These are phyloP conservation scores for Drosophila acutilabella DNA, from an alignment of 2,888 invertebrate species.

Conservation along the genomic window DNA sequence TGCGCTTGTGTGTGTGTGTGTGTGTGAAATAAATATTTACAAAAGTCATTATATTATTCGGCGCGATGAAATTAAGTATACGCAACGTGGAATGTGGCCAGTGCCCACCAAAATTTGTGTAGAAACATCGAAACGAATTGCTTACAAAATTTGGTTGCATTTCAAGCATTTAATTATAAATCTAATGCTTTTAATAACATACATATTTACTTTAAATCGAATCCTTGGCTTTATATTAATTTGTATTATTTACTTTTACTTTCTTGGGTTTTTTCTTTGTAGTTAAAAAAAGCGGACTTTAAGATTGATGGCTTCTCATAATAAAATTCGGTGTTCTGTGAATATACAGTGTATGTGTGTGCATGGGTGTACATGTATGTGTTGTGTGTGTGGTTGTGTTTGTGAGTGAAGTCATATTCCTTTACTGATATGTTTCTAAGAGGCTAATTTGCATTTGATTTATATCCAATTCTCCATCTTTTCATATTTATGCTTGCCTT, in stretches of 20 bases:
- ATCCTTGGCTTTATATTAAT: constrained; percentile 47
- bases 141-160: constrained; percentile 55
- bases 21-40: constrained; percentile 73
- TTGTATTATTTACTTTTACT: constrained; percentile 23
- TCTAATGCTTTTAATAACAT: constrained; percentile 31
- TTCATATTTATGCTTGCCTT: constrained; percentile 31
- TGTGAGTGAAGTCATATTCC: constrained; percentile 58
- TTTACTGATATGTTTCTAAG: constrained; percentile 85
- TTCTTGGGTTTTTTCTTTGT: constrained; percentile 39
- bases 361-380: constrained; percentile 24
- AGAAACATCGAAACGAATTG: constrained; percentile 50
- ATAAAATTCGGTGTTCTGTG: constrained; percentile 62
- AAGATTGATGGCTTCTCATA: constrained; percentile 61
- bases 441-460: constrained; percentile 82
- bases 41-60: constrained; percentile 55
- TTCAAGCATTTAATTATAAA: constrained; percentile 38
- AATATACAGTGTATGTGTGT: constrained; percentile 67
- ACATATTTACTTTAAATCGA: constrained; percentile 38
- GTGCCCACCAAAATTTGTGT: constrained; percentile 44
- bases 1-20: constrained; percentile 23
- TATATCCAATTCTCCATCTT: constrained; percentile 35
- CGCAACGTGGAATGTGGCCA: constrained; percentile 54
- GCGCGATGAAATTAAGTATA: constrained; percentile 48
- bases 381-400: constrained; percentile 35
- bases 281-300: constrained; percentile 75